Evolutionary conservation across 2,888 invertebrate genomes (phyloP), one percentile per base, ranked within the genome.

Genomic region (Folsomia manolachei): DNA sequence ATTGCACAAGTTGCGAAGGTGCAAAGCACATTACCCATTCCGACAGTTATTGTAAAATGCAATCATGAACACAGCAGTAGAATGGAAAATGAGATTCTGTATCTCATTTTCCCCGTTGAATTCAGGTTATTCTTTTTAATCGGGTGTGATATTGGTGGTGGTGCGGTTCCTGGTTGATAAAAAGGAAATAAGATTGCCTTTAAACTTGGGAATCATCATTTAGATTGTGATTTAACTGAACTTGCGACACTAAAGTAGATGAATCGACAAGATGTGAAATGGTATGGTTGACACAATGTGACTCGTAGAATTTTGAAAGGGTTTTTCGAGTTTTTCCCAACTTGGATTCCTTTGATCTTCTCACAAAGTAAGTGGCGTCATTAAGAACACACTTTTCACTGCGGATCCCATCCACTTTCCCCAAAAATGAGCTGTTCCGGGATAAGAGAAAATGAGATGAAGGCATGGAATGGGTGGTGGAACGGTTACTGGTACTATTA

Each of bases 331-430:
- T 70, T 71, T n/a, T n/a, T n/a, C n/a, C n/a, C n/a, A n/a, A n/a
- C n/a, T n/a, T n/a, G 64, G 69, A 73, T 77, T 73, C 77, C 79
- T 80, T 80, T 80, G 80, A 80, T 79, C 79, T 79, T 72, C 66
- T 75, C 75, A 66, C 69, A 71, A 66, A 69, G 73, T 77, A 79
- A 79, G 75, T 77, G 77, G 77, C 74, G 72, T 79, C 79, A 78
- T 78, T 78, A 77, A 77, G 71, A 74, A 78, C 78, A 77, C 75
- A 78, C 76, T 77, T 78, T 76, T 72, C 71, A 73, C 56, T 69
- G 67, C 56, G 70, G 62, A 64, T 14, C 21, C 23, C 7, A 52
- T 24, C 25, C 62, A 56, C 66, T 51, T 21, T 26, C 21, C 66
- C 62, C 24, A 18, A n/a, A 21, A 60, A n/a, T n/a, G n/a, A n/a